Evolutionary conservation across 2,888 invertebrate genomes (phyloP).

Genomic region (Syrista parreyssii): DNA sequence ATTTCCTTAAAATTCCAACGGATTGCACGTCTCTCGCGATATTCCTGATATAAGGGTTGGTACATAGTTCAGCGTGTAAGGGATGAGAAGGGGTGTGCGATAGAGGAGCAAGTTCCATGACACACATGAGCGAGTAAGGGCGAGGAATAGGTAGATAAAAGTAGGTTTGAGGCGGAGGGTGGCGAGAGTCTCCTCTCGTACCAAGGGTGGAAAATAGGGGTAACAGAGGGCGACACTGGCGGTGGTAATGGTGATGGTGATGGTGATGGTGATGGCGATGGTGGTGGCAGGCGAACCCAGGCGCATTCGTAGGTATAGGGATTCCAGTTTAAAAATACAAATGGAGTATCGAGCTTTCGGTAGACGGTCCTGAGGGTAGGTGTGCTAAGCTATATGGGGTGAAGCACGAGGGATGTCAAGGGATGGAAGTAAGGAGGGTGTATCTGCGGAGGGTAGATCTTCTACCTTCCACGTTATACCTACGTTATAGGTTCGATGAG

Average conservation of each 20-base stretch:
- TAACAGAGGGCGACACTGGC: background rate
- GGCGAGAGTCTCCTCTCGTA: slow-evolving; percentile 23
- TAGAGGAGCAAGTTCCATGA: slow-evolving; percentile 5
- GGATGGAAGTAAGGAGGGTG: slow-evolving; percentile 9
- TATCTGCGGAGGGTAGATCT: background rate
- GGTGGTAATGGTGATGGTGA: slow-evolving; percentile 52
- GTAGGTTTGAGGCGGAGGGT: slow-evolving; percentile 28
- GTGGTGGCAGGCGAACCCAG: slow-evolving; percentile 39
- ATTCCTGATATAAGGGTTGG: too few species aligned
- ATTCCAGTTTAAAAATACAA: slow-evolving; percentile 65
- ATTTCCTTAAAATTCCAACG: slow-evolving; percentile 60
- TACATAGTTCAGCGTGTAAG: too few species aligned
- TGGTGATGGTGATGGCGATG: slow-evolving; percentile 54
- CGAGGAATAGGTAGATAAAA: slow-evolving; percentile 26
- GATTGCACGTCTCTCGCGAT: slow-evolving; percentile 37
- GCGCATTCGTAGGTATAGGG: slow-evolving; percentile 41
- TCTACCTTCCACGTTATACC: too few species aligned
- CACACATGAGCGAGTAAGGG: slow-evolving; percentile 3
- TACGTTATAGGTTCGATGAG: too few species aligned
- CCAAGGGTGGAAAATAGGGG: slow-evolving; percentile 17
- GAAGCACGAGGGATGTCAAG: slow-evolving; percentile 4
- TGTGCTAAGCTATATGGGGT: slow-evolving; percentile 23
- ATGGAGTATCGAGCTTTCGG: slow-evolving; percentile 64
- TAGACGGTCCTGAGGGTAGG: slow-evolving; percentile 45
- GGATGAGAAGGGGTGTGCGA: slow-evolving; percentile 12